Percentiles rank a stretch among this genome's conserved stretches.
Conservation (phyloP, 2,888 invertebrate genomes). For the Biston betularia region DNA sequence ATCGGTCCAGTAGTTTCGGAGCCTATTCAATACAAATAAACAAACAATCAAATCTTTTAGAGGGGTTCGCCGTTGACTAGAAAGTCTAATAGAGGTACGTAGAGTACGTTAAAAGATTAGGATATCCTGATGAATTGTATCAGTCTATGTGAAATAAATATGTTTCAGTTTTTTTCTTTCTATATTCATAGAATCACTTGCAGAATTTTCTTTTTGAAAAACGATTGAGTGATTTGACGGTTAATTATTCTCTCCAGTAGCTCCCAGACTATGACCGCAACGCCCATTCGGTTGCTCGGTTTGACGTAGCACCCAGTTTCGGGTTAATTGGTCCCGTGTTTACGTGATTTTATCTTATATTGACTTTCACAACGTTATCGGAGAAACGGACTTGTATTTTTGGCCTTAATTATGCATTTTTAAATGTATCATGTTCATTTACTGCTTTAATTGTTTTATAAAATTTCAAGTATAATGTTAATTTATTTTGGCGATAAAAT, state of each 20-base stretch:
- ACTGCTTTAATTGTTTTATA: slow-evolving; percentile 12
- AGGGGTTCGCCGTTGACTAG: too few relatives aligned
- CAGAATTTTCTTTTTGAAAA: too few relatives aligned
- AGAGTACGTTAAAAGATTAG: too few relatives aligned
- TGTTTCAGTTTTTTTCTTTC: too few relatives aligned
- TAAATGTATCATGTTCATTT: slow-evolving; percentile 5
- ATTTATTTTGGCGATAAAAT: slow-evolving; percentile 4
- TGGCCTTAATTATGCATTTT: slow-evolving; percentile 22
- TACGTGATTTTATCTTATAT: slow-evolving; percentile 44
- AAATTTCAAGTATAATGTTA: slow-evolving; percentile 3
- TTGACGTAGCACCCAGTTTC: slow-evolving; percentile 44
- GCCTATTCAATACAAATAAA: too few relatives aligned
- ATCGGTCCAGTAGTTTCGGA: too few relatives aligned
- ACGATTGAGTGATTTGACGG: not conserved
- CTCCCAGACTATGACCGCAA: slow-evolving; percentile 26
- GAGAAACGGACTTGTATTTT: slow-evolving; percentile 22
- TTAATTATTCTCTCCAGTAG: not conserved
- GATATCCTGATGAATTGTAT: too few relatives aligned
- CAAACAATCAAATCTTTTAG: too few relatives aligned
- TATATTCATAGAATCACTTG: too few relatives aligned
- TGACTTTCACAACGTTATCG: slow-evolving; percentile 32
- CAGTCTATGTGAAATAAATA: too few relatives aligned
- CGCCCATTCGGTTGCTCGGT: slow-evolving; percentile 36
- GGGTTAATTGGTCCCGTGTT: slow-evolving; percentile 46
- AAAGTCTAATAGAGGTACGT: too few relatives aligned